phyloP scores from a whole-genome alignment of 2,888 invertebrate genomes.

The Amphipyra tragopoginis region DNA sequence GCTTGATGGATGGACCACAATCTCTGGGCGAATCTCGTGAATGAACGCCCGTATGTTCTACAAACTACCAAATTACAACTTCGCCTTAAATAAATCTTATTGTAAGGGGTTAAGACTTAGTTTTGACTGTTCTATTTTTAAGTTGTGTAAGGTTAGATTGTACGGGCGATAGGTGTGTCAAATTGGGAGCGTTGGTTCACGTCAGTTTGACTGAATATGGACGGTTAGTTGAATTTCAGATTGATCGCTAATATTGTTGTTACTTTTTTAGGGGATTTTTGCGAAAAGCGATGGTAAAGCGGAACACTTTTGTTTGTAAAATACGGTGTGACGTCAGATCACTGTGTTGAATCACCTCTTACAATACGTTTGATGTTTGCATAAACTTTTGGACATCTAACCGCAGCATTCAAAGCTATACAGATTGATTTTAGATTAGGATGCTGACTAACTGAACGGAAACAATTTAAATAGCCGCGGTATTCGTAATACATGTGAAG shows the following conservation, averaged over 20 bases:
- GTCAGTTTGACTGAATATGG: slow-evolving; percentile 79
- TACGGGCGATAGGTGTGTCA: slow-evolving; percentile 80
- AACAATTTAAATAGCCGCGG: too few relatives aligned
- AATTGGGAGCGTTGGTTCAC: slow-evolving; percentile 79
- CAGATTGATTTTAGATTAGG: too few relatives aligned
- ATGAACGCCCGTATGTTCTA: slow-evolving; percentile 83
- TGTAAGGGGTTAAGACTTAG: slow-evolving; percentile 45
- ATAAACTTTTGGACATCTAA: too few relatives aligned
- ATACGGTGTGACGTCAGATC: not conserved
- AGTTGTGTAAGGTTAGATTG: slow-evolving; percentile 65
- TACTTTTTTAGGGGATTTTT: slow-evolving; percentile 50
- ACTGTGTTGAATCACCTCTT: slow-evolving; percentile 4
- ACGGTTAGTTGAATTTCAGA: slow-evolving; percentile 78
- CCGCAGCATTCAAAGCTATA: too few relatives aligned
- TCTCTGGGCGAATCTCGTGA: slow-evolving; percentile 85
- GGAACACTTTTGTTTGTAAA: slow-evolving; percentile 17
- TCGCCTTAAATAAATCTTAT: slow-evolving; percentile 49
- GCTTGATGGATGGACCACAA: slow-evolving; percentile 89
- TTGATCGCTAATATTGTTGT: slow-evolving; percentile 71
- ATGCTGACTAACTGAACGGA: too few relatives aligned
- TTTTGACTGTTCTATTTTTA: slow-evolving; percentile 46
- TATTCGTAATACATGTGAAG: too few relatives aligned
- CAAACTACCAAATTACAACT: slow-evolving; percentile 55
- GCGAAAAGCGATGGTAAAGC: slow-evolving; percentile 26
- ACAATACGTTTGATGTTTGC: not conserved